These are phyloP conservation scores for Scaptodrosophila lebanonensis DNA, from an alignment of 1,140 invertebrate genomes.

Conservation along the genomic window DNA sequence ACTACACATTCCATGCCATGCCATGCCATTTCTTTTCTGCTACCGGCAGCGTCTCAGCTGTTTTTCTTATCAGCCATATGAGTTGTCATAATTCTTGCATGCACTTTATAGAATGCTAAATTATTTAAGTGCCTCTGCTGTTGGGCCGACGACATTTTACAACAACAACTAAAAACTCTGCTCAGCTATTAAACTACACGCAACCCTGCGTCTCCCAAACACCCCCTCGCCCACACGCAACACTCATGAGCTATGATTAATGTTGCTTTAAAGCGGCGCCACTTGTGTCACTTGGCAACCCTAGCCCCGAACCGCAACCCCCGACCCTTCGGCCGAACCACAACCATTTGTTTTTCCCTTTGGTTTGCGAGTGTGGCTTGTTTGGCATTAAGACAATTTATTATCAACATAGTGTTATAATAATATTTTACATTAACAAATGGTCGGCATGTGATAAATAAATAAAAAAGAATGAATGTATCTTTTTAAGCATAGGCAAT, in stretches of 20 bases:
- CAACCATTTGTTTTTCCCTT: slow-evolving; percentile 39
- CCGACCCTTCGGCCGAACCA: neutral
- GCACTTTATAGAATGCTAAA: slow-evolving; percentile 47
- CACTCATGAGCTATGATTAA: slow-evolving; percentile 63
- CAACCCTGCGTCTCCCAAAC: neutral
- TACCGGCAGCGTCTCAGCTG: slow-evolving; percentile 58
- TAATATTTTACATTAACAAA: slow-evolving; percentile 71
- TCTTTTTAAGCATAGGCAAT: too few species aligned
- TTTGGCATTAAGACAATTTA: slow-evolving; percentile 56
- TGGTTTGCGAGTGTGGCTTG: slow-evolving; percentile 40
- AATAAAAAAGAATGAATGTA: too few species aligned
- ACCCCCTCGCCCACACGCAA: too few species aligned
- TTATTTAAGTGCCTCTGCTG: too few species aligned
- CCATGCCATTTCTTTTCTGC: slow-evolving; percentile 11
- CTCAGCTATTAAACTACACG: neutral
- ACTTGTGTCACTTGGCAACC: slow-evolving; percentile 50
- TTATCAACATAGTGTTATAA: slow-evolving; percentile 51
- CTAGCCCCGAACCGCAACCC: neutral
- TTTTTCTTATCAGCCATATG: slow-evolving; percentile 27
- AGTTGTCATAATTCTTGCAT: slow-evolving; percentile 50
- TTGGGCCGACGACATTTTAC: too few species aligned
- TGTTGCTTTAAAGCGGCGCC: slow-evolving; percentile 62
- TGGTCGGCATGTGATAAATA: slow-evolving; percentile 22
- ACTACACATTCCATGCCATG: too few species aligned
- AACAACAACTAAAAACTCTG: slow-evolving; percentile 29